Conservation (phyloP, 1,140 invertebrate species). For the Brachionus sp. region DNA sequence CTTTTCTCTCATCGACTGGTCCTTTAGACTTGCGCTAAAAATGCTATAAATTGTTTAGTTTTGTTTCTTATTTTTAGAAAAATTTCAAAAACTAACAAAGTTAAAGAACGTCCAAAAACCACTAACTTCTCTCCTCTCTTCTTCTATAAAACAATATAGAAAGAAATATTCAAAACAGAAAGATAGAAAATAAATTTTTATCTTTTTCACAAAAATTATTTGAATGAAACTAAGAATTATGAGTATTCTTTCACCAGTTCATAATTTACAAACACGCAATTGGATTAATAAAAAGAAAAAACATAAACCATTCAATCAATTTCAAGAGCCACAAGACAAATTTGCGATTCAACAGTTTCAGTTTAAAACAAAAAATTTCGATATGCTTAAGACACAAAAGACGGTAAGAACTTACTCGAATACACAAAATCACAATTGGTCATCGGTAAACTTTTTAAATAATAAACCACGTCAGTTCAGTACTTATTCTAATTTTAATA, state of each 20-base stretch:
- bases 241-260: slow-evolving; percentile 21
- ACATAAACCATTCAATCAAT: not conserved
- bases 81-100: not conserved
- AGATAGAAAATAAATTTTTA: slow-evolving; percentile 10
- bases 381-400: not conserved
- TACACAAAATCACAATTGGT: not conserved
- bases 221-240: slow-evolving; percentile 17
- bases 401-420: not conserved
- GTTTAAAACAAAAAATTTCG: not conserved
- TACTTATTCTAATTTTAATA: slow-evolving; percentile 37
- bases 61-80: not conserved
- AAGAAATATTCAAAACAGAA: not conserved
- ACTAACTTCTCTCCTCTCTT: not conserved
- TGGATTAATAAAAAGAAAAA: slow-evolving; percentile 18
- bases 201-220: not conserved
- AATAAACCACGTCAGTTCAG: slow-evolving; percentile 28
- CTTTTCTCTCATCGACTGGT: not conserved
- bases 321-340: not conserved
- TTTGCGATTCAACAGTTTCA: not conserved
- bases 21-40: not conserved
- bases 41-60: slow-evolving; percentile 2
- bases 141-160: not conserved
- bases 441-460: slow-evolving; percentile 39
- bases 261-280: slow-evolving; percentile 1
- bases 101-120: not conserved